Percentiles rank a stretch among this genome's conserved stretches.
These are phyloP conservation scores for Cryptus armator DNA, from an alignment of 2,888 invertebrate species.

Conservation along the genomic window DNA sequence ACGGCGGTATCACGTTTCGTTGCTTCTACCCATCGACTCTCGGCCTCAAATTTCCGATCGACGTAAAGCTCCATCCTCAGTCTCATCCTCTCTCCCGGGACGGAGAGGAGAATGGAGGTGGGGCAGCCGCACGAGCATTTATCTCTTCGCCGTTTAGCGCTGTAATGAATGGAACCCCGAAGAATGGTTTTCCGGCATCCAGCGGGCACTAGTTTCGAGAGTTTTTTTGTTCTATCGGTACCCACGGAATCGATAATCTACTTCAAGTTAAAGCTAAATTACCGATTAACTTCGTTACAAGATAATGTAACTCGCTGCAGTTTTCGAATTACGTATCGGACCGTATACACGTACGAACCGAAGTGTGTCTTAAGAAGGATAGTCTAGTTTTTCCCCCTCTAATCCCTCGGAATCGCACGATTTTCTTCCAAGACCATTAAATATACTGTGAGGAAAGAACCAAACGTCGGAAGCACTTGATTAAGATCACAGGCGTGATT, in stretches of 20 bases:
- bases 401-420: neutral
- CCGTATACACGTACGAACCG: neutral
- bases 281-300: neutral
- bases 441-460: too few relatives aligned
- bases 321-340: neutral
- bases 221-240: slow-evolving; percentile 6
- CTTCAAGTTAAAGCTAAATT: neutral
- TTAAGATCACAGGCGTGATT: neutral
- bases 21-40: slow-evolving; percentile 32
- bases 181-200: slow-evolving; percentile 43
- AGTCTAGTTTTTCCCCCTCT: neutral
- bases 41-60: slow-evolving; percentile 40
- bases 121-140: slow-evolving; percentile 27
- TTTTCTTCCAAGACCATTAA: neutral
- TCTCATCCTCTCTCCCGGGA: slow-evolving; percentile 8
- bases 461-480: neutral
- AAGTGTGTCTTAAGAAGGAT: neutral
- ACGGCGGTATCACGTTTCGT: slow-evolving; percentile 53
- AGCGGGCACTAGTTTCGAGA: slow-evolving; percentile 9
- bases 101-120: neutral
- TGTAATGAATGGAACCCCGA: slow-evolving; percentile 47
- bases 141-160: slow-evolving; percentile 21
- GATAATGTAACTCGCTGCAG: neutral
- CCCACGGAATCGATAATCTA: slow-evolving; percentile 32
- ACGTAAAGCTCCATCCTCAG: slow-evolving; percentile 27